A percentile compares a stretch with the other conserved stretches of the same genome.
Evolutionary conservation across 2,888 invertebrate species (phyloP).

Genomic region (Apoderus coryli): DNA sequence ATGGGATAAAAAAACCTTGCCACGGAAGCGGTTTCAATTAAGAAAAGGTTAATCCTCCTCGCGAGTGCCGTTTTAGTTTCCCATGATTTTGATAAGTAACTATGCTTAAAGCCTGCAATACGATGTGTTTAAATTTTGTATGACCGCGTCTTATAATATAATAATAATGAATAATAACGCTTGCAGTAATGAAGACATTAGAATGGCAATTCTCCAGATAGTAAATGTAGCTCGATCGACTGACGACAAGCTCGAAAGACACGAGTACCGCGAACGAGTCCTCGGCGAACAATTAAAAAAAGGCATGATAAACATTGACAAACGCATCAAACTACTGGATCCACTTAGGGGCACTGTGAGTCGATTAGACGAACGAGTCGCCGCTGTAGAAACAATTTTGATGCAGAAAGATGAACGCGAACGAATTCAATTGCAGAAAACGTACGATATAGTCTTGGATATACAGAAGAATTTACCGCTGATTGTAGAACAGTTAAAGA

Average conservation of each 20-base stretch:
- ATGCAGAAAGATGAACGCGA: constrained; percentile 57
- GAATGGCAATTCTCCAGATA: constrained; percentile 65
- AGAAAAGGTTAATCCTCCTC: no score
- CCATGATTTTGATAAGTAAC: no score
- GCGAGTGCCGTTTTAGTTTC: no score
- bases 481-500: constrained; percentile 33
- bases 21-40: no score
- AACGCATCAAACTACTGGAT: constrained; percentile 53
- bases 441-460: constrained; percentile 41
- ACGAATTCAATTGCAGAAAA: constrained; percentile 46
- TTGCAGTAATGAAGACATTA: constrained; percentile 53
- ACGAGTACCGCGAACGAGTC: constrained; percentile 66
- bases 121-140: no score
- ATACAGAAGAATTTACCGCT: constrained; percentile 35
- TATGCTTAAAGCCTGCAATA: no score
- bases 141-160: no score
- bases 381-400: constrained; percentile 61
- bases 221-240: constrained; percentile 65
- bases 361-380: constrained; percentile 58
- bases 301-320: constrained; percentile 53
- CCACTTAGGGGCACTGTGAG: constrained; percentile 52
- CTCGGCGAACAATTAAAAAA: constrained; percentile 68
- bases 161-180: no score
- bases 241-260: constrained; percentile 71
- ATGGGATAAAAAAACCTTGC: no score